These are phyloP conservation scores for Lasiommata megera DNA, from an alignment of 2,888 invertebrate genomes.

Conservation along the genomic window DNA sequence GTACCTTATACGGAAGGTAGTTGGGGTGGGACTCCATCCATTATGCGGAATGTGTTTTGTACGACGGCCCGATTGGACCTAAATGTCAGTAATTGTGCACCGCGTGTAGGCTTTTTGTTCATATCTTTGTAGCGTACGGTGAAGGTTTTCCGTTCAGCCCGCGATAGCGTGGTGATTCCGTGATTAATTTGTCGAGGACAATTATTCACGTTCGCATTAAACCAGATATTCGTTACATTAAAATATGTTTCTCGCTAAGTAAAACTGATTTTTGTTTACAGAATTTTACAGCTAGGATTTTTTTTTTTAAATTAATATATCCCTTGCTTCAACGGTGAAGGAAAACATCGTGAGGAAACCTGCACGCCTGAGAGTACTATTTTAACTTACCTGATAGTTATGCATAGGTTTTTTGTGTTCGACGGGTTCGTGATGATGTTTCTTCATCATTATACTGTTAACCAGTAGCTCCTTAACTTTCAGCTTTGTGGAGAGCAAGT, in stretches of 20 bases:
- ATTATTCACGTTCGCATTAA: constrained; percentile 2
- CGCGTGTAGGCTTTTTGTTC: constrained; percentile 27
- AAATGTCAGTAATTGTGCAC: constrained; percentile 27
- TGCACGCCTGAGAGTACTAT: no score
- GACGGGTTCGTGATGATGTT: constrained; percentile 48
- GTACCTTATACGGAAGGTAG: constrained; percentile 27
- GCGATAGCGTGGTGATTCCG: constrained; percentile 22
- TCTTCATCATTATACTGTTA: constrained; percentile 44
- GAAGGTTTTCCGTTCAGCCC: constrained; percentile 30
- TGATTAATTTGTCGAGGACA: constrained; percentile 25
- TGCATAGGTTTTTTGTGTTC: constrained; percentile 56
- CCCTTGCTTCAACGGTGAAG: no score
- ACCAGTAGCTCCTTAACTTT: constrained; percentile 61
- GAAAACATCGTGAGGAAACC: no score
- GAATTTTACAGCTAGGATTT: no score
- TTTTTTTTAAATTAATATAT: no score
- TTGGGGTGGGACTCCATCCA: constrained; percentile 19
- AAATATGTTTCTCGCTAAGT: background rate
- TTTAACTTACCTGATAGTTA: constrained; percentile 48
- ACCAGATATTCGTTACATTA: background rate
- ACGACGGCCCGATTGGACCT: constrained; percentile 20
- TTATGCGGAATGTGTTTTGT: constrained; percentile 18
- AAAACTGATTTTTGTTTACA: constrained; percentile 6
- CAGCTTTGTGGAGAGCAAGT: constrained; percentile 60
- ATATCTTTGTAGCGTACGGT: constrained; percentile 10